Base-by-base conservation (phyloP, 1,140 invertebrate genomes). In the Coenobita brevimanus region DNA sequence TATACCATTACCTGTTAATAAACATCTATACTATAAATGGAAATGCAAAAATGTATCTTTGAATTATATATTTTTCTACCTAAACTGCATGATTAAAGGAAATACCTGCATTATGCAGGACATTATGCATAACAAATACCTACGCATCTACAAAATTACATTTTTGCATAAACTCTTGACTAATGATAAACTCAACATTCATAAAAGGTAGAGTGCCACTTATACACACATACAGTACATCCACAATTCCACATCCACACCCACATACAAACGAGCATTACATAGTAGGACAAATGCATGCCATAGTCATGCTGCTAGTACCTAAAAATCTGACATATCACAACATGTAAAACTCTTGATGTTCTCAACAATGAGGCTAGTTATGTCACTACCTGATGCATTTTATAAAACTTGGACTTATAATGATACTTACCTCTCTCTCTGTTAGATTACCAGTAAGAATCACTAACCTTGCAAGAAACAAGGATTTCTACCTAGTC, bases 391-490 rank as follows among this genome's bases (percentile, higher is more conserved):
- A 33, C 57, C 57, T 54, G 36, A 60, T 79, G 27, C 46, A 80
- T 81, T 64, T n/a, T 81, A 81, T 60, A 81, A 81, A 81, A 81
- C 60, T 24, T 81, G 30, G 78, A 38, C 73, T 71, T 50, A 50
- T 50, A 50, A 50, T 50, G 46, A 50, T 8, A 50, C 46, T 50
- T 17, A 4, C 33, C 41, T 41, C 17, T 38, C 46, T 60, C 60
- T 64, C 24, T 41, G 13, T 64, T 64, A 8, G 57, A 27, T 60
- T 21, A 60, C 24, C 64, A 64, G 41, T 81, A 64, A 38, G 78
- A 27, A 81, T 81, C 78, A 81, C 78, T 81, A 64, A 64, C 78
- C 78, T 81, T 81, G 78, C 54, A 33, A 38, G 1, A 81, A 27
- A 81, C 78, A 81, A 81, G 78, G 78, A 43, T 33, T 27, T 60